phyloP scores from a whole-genome alignment of 2,888 invertebrate species.

The Patella caerulea region DNA sequence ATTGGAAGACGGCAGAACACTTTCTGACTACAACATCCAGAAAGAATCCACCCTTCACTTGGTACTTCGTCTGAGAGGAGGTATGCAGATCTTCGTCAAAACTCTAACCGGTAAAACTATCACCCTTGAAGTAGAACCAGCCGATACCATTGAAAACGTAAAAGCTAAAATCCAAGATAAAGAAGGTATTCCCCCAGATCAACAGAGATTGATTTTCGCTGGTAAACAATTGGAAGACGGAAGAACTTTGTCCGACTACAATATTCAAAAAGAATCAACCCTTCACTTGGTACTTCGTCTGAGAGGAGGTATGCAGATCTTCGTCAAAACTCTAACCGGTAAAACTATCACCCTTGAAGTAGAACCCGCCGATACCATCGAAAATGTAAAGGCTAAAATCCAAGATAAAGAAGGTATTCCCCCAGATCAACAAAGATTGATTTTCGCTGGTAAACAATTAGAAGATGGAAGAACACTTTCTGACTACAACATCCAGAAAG shows the following conservation, averaged over 20 bases:
- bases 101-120: constrained; percentile 69
- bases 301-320: constrained; percentile 86
- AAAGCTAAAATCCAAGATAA: constrained; percentile 77
- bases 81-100: constrained; percentile 79
- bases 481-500: constrained; percentile 95
- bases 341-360: constrained; percentile 70
- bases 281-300: constrained; percentile 91
- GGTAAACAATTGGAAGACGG: constrained; percentile 97
- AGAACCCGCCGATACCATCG: constrained; percentile 91
- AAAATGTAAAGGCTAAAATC: constrained; percentile 85
- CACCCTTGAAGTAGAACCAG: constrained; percentile 78
- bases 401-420: constrained; percentile 75
- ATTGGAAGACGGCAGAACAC: constrained; percentile 91
- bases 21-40: constrained; percentile 94
- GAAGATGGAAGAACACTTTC: constrained; percentile 93
- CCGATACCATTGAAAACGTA: constrained; percentile 94
- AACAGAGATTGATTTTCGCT: constrained; percentile 91
- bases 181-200: constrained; percentile 78
- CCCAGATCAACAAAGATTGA: constrained; percentile 63
- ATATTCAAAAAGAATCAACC: constrained; percentile 96
- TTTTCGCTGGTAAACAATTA: constrained; percentile 92
- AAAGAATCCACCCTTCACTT: constrained; percentile 93
- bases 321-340: constrained; percentile 69
- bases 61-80: constrained; percentile 85
- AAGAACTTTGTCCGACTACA: constrained; percentile 90